A percentile compares a stretch with the other conserved stretches of the same genome.
Evolutionary conservation across 1,140 invertebrate species (phyloP).

Genomic region (Geopemphigus sp.): DNA sequence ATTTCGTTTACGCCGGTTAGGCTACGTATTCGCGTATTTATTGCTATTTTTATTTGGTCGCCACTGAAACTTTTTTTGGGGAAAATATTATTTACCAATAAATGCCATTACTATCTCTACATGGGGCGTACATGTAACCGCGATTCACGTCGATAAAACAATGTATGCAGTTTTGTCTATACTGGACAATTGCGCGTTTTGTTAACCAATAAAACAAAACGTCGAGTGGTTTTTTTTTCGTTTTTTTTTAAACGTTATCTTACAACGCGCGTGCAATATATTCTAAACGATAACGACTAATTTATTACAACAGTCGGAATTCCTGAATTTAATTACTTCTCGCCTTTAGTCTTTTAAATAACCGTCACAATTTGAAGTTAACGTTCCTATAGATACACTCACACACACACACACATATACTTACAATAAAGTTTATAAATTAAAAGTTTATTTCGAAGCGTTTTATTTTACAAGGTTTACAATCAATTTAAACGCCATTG

Average conservation of each 20-base stretch:
- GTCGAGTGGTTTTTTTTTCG: too few relatives aligned
- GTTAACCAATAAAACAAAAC: not conserved
- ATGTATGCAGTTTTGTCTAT: not conserved
- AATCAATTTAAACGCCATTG: constrained; percentile 15
- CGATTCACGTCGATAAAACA: not conserved
- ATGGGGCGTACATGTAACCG: too few relatives aligned
- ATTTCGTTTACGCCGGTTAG: not conserved
- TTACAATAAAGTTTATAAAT: constrained; percentile 27
- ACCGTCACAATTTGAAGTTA: constrained; percentile 27
- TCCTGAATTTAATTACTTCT: constrained; percentile 38
- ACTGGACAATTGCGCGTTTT: not conserved
- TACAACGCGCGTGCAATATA: not conserved
- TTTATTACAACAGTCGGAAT: constrained; percentile 34
- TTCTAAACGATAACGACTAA: constrained; percentile 27
- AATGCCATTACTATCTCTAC: too few relatives aligned
- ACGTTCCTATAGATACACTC: constrained; percentile 6
- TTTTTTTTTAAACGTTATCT: not conserved
- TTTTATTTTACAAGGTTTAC: not conserved
- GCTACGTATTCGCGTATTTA: too few relatives aligned
- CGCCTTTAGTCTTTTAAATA: constrained; percentile 33
- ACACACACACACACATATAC: too few relatives aligned
- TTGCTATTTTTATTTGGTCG: not conserved
- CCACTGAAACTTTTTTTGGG: not conserved
- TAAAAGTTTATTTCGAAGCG: constrained; percentile 18
- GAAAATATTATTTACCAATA: too few relatives aligned